A percentile compares a stretch with the other conserved stretches of the same genome.
Evolutionary conservation across 2,888 invertebrate species (phyloP).

Genomic region (Pomacea canaliculata): DNA sequence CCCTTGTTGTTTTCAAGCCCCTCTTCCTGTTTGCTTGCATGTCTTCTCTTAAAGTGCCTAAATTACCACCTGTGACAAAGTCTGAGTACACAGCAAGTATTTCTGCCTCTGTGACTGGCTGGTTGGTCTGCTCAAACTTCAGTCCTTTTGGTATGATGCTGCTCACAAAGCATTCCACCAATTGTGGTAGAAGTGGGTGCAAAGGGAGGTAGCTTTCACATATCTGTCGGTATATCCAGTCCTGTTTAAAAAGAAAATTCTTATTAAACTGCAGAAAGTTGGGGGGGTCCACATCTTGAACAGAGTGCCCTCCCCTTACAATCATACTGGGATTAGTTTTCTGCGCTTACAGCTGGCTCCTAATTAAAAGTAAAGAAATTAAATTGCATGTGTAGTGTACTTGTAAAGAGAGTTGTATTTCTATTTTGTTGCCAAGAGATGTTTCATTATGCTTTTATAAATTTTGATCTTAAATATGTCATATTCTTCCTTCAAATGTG

Average conservation of each 20-base stretch:
- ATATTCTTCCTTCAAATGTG: too few species aligned
- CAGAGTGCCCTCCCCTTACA: too few species aligned
- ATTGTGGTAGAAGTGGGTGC: conserved; percentile 91
- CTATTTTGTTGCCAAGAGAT: too few species aligned
- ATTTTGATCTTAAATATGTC: too few species aligned
- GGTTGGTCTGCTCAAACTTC: conserved; percentile 81
- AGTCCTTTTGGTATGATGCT: conserved; percentile 79
- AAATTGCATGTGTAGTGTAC: too few species aligned
- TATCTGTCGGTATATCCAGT: conserved; percentile 95
- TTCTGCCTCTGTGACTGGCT: conserved; percentile 91
- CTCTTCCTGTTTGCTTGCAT: neutral
- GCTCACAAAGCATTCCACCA: conserved; percentile 95
- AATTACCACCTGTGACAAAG: neutral
- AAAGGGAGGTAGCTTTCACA: conserved; percentile 89
- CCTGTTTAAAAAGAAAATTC: conserved; percentile 48
- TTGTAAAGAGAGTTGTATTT: too few species aligned
- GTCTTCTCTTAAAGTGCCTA: neutral
- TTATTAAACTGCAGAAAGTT: neutral
- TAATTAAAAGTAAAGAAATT: too few species aligned
- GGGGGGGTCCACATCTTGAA: too few species aligned
- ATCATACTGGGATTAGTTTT: too few species aligned
- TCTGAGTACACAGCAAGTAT: conserved; percentile 74
- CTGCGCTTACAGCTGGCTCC: too few species aligned
- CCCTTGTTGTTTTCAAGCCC: neutral
- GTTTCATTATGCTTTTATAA: too few species aligned